A percentile compares a stretch with the other conserved stretches of the same genome.
Conservation (phyloP, 2,113 vertebrate genomes). For the Montifringilla adamsi region DNA sequence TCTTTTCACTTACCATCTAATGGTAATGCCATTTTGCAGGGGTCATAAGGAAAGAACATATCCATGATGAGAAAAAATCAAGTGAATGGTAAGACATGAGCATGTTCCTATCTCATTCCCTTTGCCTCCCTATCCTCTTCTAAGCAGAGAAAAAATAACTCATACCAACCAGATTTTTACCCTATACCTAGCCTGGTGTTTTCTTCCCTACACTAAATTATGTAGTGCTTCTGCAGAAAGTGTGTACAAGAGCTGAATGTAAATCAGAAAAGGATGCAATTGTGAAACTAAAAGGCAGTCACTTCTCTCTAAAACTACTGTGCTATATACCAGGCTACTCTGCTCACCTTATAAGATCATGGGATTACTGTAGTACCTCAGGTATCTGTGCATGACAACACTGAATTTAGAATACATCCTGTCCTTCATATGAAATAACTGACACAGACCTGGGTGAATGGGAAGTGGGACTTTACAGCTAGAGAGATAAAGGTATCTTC, state of each 20-base stretch:
- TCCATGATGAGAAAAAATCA: constrained; percentile 11
- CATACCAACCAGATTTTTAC: neutral
- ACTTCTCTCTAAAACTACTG: neutral
- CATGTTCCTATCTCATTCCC: neutral
- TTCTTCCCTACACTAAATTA: constrained; percentile 58
- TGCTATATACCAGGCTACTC: neutral
- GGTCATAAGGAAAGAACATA: constrained; percentile 16
- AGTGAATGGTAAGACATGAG: neutral
- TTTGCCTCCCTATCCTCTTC: neutral
- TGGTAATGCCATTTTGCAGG: neutral
- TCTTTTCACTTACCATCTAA: constrained; percentile 2
- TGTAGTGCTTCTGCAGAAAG: constrained; percentile 59
- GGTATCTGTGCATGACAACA: neutral
- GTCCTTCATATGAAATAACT: neutral
- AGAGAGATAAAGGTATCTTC: neutral
- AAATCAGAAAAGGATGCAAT: constrained; percentile 44
- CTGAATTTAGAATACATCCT: neutral
- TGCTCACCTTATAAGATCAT: neutral
- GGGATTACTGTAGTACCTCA: neutral
- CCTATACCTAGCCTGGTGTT: neutral
- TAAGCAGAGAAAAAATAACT: neutral
- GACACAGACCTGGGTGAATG: neutral
- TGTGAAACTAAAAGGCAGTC: neutral
- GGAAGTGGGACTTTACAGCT: neutral
- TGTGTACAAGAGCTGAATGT: constrained; percentile 47